Evolutionary conservation across 1,140 invertebrate genomes (phyloP), one percentile per base, ranked within the genome.

Genomic region (Zophobas atratus): DNA sequence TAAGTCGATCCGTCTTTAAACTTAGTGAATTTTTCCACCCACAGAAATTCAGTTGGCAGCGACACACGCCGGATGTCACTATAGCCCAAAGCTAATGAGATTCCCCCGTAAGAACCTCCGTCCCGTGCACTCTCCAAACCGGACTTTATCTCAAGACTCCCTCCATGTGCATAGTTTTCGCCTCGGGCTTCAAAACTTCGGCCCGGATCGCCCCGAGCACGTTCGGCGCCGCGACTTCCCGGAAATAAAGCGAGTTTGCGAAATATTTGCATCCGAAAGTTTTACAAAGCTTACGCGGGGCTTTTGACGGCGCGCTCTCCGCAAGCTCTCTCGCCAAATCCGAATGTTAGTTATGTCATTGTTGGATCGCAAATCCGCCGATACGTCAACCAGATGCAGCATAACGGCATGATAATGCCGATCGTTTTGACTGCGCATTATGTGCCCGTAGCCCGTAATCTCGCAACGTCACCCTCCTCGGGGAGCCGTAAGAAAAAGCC

Each of bases 241-340:
- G 20, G 60, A 67, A 67, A 43, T 41, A 67, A 67, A 67, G 36
- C n/a, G 60, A 67, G 60, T 67, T 67, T 67, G 60, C n/a, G 60
- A 67, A 43, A 67, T 67, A 67, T 67, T 67, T 67, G 60, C 60
- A 67, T 67, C 60, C 43, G 39, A 67, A 67, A 67, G 60, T 67
- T 67, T 67, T 43, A 67, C 60, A 67, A 67, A 67, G 60, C 60
- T 67, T 67, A 67, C 39, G 60, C 43, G 60, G 1, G 56, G 60
- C 60, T 67, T 51, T 67, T 67, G 60, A 67, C 60, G 60, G 41
- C 43, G 60, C 39, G 41, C 43, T 38, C 39, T 67, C 39, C 60
- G n/a, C 60, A 67, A 67, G 60, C 60, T 67, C 60, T 8, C 60
- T 67, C 60, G 32, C n/a, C 39, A 67, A 67, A 67, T 67, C 60